Conservation (phyloP, 2,113 vertebrate genomes). For the Marmota monax region DNA sequence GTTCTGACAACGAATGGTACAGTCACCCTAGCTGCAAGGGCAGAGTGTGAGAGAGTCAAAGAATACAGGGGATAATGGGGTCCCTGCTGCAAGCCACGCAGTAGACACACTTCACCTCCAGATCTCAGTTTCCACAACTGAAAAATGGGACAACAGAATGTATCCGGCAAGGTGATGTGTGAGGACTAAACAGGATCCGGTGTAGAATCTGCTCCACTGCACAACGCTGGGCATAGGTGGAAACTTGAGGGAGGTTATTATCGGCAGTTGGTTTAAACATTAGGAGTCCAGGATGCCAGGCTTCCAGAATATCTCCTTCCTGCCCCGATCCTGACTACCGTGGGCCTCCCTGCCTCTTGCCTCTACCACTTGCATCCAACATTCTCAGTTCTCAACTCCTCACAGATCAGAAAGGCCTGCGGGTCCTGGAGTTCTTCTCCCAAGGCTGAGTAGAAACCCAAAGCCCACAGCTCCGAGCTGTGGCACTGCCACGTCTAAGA, state of each 20-base stretch:
- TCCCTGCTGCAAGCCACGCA: rapidly evolving
- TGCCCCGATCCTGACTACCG: not conserved
- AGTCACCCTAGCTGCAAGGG: too few species aligned
- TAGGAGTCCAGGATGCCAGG: not conserved
- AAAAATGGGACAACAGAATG: not conserved
- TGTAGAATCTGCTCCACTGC: rapidly evolving
- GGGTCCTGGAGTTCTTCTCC: not conserved
- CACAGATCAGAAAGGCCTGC: too few species aligned
- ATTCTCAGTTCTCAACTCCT: not conserved
- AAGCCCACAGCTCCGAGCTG: not conserved
- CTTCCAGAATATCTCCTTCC: not conserved
- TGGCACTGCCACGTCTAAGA: constrained; percentile 56
- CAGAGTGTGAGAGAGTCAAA: not conserved
- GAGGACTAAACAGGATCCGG: not conserved
- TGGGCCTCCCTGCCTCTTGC: not conserved
- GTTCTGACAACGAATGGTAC: not conserved
- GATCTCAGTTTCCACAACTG: not conserved
- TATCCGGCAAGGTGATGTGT: not conserved
- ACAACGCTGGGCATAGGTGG: rapidly evolving
- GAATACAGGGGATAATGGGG: not conserved
- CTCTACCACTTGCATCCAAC: not conserved
- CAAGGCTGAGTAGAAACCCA: not conserved
- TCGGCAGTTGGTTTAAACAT: not conserved
- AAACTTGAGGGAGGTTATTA: not conserved
- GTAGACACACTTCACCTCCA: not conserved